These are phyloP conservation scores for Athalia cordata DNA, from an alignment of 2,888 invertebrate species.

Conservation along the genomic window DNA sequence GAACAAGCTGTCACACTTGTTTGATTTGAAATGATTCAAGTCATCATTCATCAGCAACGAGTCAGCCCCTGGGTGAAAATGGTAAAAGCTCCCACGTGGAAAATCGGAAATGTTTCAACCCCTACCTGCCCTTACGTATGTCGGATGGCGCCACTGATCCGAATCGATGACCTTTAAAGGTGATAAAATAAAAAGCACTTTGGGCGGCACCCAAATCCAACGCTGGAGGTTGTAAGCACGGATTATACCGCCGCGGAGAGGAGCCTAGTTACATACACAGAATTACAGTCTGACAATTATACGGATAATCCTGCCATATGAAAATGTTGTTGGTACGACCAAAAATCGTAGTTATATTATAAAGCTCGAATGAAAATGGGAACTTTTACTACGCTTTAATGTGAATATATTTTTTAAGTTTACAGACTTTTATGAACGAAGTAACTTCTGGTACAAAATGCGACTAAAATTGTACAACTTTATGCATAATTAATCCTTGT, in stretches of 20 bases:
- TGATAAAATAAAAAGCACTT: conserved; percentile 27
- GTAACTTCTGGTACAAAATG: too few species aligned
- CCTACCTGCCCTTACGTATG: neutral
- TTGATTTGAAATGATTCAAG: too few species aligned
- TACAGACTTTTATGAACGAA: too few species aligned
- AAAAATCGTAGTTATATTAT: neutral
- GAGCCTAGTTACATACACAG: conserved; percentile 24
- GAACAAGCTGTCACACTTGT: too few species aligned
- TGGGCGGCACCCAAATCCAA: conserved; percentile 3
- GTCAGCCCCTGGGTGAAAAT: too few species aligned
- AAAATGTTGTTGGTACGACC: conserved; percentile 9
- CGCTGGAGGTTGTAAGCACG: conserved; percentile 9
- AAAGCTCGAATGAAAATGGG: neutral
- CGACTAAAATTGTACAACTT: too few species aligned
- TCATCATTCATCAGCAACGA: too few species aligned
- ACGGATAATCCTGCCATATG: conserved; percentile 22
- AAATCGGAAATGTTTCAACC: neutral
- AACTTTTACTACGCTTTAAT: neutral
- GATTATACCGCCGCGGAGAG: conserved; percentile 25
- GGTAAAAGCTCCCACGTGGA: neutral
- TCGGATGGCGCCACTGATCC: conserved; percentile 16
- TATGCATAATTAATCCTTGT: too few species aligned
- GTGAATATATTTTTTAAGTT: too few species aligned
- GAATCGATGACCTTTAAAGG: conserved; percentile 25
- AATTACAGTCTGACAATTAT: conserved; percentile 26